These are phyloP conservation scores for Amiota communis DNA, from an alignment of 2,888 invertebrate genomes.

Conservation along the genomic window DNA sequence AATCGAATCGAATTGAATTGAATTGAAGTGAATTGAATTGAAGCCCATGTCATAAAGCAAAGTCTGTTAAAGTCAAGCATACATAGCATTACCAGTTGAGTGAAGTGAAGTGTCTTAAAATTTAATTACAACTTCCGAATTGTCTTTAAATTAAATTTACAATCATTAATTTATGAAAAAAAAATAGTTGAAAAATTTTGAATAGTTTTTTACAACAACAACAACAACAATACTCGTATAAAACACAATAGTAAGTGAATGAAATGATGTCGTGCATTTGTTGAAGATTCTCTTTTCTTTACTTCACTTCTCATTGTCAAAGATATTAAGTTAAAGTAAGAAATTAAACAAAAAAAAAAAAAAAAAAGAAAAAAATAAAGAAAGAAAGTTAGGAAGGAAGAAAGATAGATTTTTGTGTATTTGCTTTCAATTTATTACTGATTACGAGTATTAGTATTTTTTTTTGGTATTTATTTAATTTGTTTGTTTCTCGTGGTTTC, in stretches of 20 bases:
- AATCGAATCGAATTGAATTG: constrained; percentile 9
- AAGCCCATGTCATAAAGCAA: too few species aligned
- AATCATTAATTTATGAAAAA: constrained; percentile 26
- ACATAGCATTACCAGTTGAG: too few species aligned
- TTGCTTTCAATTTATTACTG: neutral
- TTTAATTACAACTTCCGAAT: constrained; percentile 30
- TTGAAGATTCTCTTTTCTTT: too few species aligned
- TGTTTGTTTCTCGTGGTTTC: too few species aligned
- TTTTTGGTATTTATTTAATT: neutral
- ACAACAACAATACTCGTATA: too few species aligned
- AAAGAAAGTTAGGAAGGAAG: neutral
- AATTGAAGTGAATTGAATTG: too few species aligned
- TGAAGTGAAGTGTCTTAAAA: neutral
- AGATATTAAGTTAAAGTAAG: neutral
- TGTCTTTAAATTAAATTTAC: constrained; percentile 27
- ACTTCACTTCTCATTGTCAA: neutral
- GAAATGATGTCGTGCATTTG: too few species aligned
- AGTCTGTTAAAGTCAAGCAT: too few species aligned
- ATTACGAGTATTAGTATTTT: neutral
- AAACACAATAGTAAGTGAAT: neutral
- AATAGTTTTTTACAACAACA: neutral
- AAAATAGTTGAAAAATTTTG: constrained; percentile 8
- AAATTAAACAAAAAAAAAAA: neutral
- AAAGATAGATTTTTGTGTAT: neutral
- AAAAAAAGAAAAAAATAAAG: neutral